These are phyloP conservation scores for Latrodectus geometricus DNA, from an alignment of 1,140 invertebrate genomes.

Conservation along the genomic window DNA sequence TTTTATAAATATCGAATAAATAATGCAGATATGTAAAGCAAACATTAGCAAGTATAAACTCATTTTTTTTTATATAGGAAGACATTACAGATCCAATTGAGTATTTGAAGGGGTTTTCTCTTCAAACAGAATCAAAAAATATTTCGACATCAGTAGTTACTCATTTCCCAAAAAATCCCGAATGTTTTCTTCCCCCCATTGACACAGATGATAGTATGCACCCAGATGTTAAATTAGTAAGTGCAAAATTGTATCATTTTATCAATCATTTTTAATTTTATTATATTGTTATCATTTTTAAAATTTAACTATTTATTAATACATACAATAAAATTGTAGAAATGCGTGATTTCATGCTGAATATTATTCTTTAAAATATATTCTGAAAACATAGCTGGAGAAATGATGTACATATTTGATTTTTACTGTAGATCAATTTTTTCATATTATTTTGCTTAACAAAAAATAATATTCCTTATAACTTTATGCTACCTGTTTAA, in stretches of 20 bases:
- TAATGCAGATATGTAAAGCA: too few species aligned
- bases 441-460: not conserved
- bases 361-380: too few species aligned
- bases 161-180: slow-evolving; percentile 8
- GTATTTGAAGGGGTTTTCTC: slow-evolving; percentile 11
- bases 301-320: not conserved
- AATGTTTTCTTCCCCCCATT: slow-evolving; percentile 47
- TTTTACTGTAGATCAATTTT: not conserved
- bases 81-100: slow-evolving; percentile 5
- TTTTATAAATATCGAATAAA: too few species aligned
- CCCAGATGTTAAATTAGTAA: slow-evolving; percentile 37
- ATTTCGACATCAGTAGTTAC: not conserved
- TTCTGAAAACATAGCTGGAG: too few species aligned
- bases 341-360: too few species aligned
- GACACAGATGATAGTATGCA: not conserved
- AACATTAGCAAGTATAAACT: too few species aligned
- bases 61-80: slow-evolving; percentile 17
- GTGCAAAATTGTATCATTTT: not conserved
- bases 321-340: not conserved
- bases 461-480: not conserved
- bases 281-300: too few species aligned
- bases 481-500: too few species aligned
- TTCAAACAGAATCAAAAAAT: slow-evolving; percentile 30
- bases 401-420: not conserved
- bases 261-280: too few species aligned